These are phyloP conservation scores for Saguinus imperator DNA, from an alignment of 2,113 vertebrate genomes.

Conservation along the genomic window DNA sequence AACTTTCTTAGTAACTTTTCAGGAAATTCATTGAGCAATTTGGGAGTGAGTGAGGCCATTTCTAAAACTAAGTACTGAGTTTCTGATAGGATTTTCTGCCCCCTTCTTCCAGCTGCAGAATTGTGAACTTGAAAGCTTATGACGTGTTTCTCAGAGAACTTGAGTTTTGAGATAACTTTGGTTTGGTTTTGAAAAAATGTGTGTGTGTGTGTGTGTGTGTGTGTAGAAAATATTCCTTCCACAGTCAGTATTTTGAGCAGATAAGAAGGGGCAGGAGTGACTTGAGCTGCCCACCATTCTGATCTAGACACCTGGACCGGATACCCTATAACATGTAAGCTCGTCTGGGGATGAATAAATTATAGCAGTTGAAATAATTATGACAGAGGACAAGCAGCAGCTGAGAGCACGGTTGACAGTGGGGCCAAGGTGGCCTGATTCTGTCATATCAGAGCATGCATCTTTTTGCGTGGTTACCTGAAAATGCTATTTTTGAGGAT, in stretches of 20 bases:
- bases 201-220: neutral
- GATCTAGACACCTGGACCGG: neutral
- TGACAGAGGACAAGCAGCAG: conserved; percentile 28
- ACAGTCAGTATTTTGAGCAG: neutral
- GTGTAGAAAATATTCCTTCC: neutral
- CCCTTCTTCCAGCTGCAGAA: neutral
- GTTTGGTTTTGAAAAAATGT: neutral
- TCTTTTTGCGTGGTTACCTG: conserved; percentile 54
- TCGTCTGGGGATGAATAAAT: conserved; percentile 70
- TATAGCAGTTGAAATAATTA: conserved; percentile 72
- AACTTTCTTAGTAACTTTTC: neutral
- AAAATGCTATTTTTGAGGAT: neutral
- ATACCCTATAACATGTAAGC: conserved; percentile 1
- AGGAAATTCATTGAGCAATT: neutral
- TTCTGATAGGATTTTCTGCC: neutral
- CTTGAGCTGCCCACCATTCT: conserved; percentile 15
- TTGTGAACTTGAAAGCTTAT: neutral
- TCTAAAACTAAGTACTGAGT: neutral
- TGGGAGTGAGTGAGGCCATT: neutral
- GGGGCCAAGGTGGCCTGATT: conserved; percentile 62
- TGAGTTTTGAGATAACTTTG: conserved; percentile 42
- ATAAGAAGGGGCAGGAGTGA: neutral
- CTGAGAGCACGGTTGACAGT: neutral
- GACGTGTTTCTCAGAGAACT: neutral
- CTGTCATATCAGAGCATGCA: conserved; percentile 57